Evolutionary conservation across 2,888 invertebrate species (phyloP), one percentile per base, ranked within the genome.

Genomic region (Ephialtes manifestator): DNA sequence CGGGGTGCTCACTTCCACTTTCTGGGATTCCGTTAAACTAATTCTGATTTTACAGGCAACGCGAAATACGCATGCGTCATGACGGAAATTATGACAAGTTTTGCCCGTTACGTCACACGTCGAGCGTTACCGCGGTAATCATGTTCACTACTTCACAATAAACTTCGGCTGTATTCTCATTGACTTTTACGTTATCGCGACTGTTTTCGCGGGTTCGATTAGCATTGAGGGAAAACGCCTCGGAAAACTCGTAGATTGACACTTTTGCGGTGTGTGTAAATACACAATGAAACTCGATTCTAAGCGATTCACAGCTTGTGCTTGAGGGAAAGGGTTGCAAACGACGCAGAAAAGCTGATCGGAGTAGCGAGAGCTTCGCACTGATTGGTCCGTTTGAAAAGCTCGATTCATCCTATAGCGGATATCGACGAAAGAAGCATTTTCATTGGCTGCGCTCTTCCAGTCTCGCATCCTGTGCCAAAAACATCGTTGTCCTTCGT

Each of bases 11-110:
- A 89, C 89, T 90, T 90, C 87, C 89, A 88, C 90, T 90, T 90
- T 89, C 89, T 89, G 90, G 90, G 90, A 92, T 92, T 93, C 90
- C 92, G 93, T 93, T 93, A 91, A 88, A 92, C 92, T 93, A 92
- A 92, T 90, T 92, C 90, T 88, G 92, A 92, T 92, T 92, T 91
- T 91, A 89, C 88, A 83, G 67, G 83, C 74, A 48, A 46, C 48
- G 28, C 77, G 76, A 83, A 89, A 90, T 89, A 90, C 93, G 93
- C 93, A 92, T 92, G 93, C 93, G 93, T 91, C 90, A 90, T 89
- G 84, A 87, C 89, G 90, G 88, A 90, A 90, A 92, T 90, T 89
- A 91, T 87, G 87, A 88, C 63, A 77, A 68, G 53, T 70, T 86
- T 65, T 39, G 68, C 55, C 53, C 78, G 86, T 89, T 89, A 89